Evolutionary conservation across 2,888 invertebrate species (phyloP).

Genomic region (Agrochola circellaris): DNA sequence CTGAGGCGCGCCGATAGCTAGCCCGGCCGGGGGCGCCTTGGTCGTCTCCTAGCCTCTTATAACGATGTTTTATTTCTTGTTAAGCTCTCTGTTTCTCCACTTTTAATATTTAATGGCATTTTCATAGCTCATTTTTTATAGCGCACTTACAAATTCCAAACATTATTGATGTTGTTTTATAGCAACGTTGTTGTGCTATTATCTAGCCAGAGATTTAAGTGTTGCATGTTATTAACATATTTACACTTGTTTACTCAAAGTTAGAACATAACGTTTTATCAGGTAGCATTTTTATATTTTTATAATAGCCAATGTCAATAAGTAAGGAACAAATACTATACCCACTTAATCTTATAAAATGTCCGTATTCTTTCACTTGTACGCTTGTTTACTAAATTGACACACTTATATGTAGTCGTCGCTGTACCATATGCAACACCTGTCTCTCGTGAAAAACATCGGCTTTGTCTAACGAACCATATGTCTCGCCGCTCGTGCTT

Average conservation of each 20-base stretch:
- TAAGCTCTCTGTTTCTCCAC: constrained; percentile 91
- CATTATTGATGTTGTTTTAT: constrained; percentile 86
- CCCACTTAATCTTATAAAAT: background rate
- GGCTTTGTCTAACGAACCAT: constrained; percentile 85
- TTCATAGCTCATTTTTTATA: constrained; percentile 90
- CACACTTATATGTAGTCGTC: constrained; percentile 57
- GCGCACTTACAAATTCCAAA: constrained; percentile 88
- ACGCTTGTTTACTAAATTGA: constrained; percentile 43
- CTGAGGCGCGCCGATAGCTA: constrained; percentile 90
- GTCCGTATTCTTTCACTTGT: constrained; percentile 29
- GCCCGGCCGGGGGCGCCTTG: constrained; percentile 86
- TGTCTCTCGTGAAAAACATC: constrained; percentile 76
- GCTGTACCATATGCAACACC: constrained; percentile 71
- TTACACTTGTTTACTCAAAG: constrained; percentile 31
- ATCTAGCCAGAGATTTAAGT: constrained; percentile 67
- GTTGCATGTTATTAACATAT: constrained; percentile 65
- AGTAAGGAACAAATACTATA: background rate
- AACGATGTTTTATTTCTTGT: constrained; percentile 91
- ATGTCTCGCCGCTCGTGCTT: constrained; percentile 84
- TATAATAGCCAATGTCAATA: background rate
- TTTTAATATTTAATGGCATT: constrained; percentile 91
- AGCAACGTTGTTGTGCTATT: constrained; percentile 58
- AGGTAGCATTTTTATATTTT: background rate
- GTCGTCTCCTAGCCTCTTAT: constrained; percentile 86
- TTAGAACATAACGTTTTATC: background rate